Evolutionary conservation across 1,140 invertebrate species (phyloP), one percentile per base, ranked within the genome.

Genomic region (Lysiphlebus fabarum): DNA sequence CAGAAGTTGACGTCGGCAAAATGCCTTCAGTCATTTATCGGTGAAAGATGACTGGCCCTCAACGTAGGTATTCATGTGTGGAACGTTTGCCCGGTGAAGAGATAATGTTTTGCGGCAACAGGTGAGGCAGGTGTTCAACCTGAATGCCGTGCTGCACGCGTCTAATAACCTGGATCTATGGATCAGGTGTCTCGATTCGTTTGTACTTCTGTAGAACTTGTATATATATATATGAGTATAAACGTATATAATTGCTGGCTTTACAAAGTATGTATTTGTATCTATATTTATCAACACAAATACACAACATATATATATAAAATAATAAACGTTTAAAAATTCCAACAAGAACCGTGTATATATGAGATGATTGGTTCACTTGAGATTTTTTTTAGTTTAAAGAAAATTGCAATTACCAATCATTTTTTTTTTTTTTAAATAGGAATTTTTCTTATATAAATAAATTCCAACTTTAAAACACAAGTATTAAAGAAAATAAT

Each of bases 31-130:
- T 74, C 74, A 73, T 74, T 75, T 74, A 76, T 75, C 66, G 71
- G 66, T 70, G 70, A 70, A 66, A 69, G 72, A 72, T 72, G 69
- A 73, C 64, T 70, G 62, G 17, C 65, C 61, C 63, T 43, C 58
- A 14, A 10, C 56, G 49, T 37, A 62, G 51, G 61, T 56, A 63
- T 61, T 62, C 56, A 62, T 58, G 38, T 26, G 17, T 38, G 55
- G 56, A 47, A 56, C 53, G 38, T 17, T 17, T 37, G 7, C 36
- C 8, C 56, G 58, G 51, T 42, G 38, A 48, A 62, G 62, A 65
- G 74, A 78, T 77, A 78, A 77, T 77, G 77, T 78, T 78, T 78
- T 78, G 75, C 73, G 65, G 76, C 76, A 78, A 79, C 77, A 79
- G 77, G 77, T 79, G 76, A 78, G 69, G 72, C 77, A 79, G 77